A percentile compares a stretch with the other conserved stretches of the same genome.
phyloP scores from a whole-genome alignment of 64 coral and sea anemone species.

The Hydrozoanthus tunicans region DNA sequence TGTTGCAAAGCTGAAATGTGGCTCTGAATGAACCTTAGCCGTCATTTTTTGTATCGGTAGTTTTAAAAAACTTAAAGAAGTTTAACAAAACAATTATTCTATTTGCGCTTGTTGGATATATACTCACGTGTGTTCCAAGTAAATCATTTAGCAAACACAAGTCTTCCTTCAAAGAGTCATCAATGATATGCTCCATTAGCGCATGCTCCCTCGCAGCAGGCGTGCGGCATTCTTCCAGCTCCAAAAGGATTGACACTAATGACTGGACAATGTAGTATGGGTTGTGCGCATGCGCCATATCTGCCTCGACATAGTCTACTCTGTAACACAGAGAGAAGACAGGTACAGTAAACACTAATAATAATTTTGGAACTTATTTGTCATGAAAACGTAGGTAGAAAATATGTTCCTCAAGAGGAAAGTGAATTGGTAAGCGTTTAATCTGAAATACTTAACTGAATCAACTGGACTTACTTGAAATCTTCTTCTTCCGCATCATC shows the following conservation, averaged over 20 bases:
- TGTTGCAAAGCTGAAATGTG: no score
- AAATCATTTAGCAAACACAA: slow-evolving; percentile 92
- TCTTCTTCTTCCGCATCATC: slow-evolving; percentile 89
- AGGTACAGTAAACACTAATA: neutral
- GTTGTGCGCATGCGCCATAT: slow-evolving; percentile 97
- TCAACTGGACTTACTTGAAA: slow-evolving; percentile 68
- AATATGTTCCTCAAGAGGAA: no score
- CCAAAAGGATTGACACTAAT: slow-evolving; percentile 80
- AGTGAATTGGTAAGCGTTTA: no score
- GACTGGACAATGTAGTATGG: slow-evolving; percentile 92
- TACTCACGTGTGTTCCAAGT: slow-evolving; percentile 94
- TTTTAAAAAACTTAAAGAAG: no score
- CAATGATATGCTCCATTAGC: slow-evolving; percentile 77
- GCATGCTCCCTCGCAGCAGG: slow-evolving; percentile 78
- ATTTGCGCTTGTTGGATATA: neutral
- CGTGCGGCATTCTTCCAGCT: slow-evolving; percentile 77
- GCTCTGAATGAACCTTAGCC: no score
- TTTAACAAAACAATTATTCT: no score
- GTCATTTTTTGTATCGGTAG: no score
- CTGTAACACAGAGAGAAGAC: slow-evolving; percentile 31
- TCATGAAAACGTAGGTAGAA: no score
- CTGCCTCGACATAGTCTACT: slow-evolving; percentile 96
- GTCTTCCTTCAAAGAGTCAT: slow-evolving; percentile 73
- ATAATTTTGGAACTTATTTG: no score
- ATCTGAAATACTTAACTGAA: no score